A percentile compares a stretch with the other conserved stretches of the same genome.
Evolutionary conservation across 1,140 invertebrate genomes (phyloP).

Genomic region (Penaeus japonicus): DNA sequence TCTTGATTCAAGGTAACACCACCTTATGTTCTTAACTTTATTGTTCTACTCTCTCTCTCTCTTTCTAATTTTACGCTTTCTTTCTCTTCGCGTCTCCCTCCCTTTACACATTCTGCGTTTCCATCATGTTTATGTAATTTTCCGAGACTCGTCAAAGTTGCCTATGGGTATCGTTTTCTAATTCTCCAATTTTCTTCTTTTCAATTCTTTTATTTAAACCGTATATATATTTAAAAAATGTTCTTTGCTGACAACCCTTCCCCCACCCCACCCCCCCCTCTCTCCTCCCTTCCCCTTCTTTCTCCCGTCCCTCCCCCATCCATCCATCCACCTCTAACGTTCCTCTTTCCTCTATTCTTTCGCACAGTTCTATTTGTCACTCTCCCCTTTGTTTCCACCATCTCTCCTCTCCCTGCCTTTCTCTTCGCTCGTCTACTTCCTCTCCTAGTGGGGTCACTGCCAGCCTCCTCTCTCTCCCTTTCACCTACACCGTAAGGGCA

Average conservation of each 20-base stretch:
- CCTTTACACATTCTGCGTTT: background rate
- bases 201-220: no score
- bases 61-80: background rate
- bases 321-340: background rate
- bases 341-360: background rate
- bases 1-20: no score
- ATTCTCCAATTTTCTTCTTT: no score
- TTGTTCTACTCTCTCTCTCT: conserved; percentile 13
- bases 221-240: no score
- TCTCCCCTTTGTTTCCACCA: no score
- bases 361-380: background rate
- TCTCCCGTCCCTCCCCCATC: background rate
- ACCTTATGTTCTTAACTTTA: no score
- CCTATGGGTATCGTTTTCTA: no score
- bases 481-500: no score
- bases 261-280: background rate
- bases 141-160: background rate
- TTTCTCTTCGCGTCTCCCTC: background rate
- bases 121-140: background rate
- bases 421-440: background rate
- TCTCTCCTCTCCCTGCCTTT: background rate
- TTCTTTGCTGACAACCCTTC: background rate
- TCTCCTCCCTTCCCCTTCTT: background rate
- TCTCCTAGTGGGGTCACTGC: no score
- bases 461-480: background rate